Conservation (phyloP, 2,797 vertebrate genomes). For the Agapornis canus region DNA sequence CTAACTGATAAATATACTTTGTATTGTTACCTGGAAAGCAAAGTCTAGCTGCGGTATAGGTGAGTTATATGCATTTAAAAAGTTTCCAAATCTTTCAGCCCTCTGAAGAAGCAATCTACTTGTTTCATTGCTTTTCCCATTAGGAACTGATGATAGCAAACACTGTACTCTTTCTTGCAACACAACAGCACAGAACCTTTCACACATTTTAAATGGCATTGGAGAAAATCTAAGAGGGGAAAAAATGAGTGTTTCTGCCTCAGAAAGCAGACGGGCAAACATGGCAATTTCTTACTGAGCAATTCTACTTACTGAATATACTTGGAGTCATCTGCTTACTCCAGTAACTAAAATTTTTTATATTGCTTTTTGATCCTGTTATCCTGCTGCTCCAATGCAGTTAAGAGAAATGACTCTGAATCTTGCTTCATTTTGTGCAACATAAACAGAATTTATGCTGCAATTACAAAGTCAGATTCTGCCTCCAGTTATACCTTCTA, state of each 20-base stretch:
- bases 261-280: not conserved
- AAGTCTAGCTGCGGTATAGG: not conserved
- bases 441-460: slow-evolving; percentile 56
- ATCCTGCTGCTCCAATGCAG: slow-evolving; percentile 33
- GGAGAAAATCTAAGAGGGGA: not conserved
- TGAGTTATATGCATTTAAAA: not conserved
- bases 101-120: not conserved
- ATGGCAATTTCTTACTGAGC: not conserved
- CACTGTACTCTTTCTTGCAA: not conserved
- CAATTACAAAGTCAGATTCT: slow-evolving; percentile 40
- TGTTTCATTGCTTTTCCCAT: not conserved
- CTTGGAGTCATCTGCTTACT: slow-evolving; percentile 9
- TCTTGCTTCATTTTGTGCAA: slow-evolving; percentile 11
- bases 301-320: not conserved
- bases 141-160: not conserved
- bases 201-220: not conserved
- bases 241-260: not conserved
- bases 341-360: not conserved
- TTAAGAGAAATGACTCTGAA: not conserved
- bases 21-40: not conserved
- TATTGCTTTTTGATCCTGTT: slow-evolving; percentile 24
- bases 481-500: not conserved
- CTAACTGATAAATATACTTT: not conserved
- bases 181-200: not conserved
- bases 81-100: not conserved